These are phyloP conservation scores for Murina feae DNA, from an alignment of 2,113 vertebrate species.

Conservation along the genomic window DNA sequence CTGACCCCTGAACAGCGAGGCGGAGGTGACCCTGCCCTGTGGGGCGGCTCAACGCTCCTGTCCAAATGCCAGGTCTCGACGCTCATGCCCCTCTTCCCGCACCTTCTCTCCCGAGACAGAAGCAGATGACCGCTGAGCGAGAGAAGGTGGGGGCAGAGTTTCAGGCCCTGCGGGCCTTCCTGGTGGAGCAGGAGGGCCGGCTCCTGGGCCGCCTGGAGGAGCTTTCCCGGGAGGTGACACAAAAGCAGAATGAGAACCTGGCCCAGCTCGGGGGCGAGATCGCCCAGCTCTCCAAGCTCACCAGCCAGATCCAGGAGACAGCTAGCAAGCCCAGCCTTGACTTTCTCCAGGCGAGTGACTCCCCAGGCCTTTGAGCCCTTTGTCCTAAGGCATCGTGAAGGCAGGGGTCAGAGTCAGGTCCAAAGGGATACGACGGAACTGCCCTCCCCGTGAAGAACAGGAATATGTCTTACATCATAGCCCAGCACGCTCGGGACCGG, in stretches of 20 bases:
- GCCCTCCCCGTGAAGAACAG: neutral
- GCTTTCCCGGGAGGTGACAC: slow-evolving; percentile 76
- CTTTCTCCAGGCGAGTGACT: slow-evolving; percentile 79
- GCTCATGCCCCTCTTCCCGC: neutral
- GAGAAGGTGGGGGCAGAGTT: slow-evolving; percentile 78
- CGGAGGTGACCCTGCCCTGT: neutral
- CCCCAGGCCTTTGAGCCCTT: neutral
- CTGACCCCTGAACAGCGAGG: neutral
- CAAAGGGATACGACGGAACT: neutral
- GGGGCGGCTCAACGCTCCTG: neutral
- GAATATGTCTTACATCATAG: neutral
- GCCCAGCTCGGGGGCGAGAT: slow-evolving; percentile 76
- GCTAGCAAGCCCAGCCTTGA: slow-evolving; percentile 73
- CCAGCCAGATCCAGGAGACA: slow-evolving; percentile 81
- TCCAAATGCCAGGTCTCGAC: neutral
- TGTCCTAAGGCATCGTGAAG: neutral
- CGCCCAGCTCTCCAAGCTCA: slow-evolving; percentile 78
- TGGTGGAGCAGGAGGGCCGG: slow-evolving; percentile 78
- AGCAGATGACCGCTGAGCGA: slow-evolving; percentile 68
- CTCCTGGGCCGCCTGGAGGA: slow-evolving; percentile 80
- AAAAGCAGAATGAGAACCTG: slow-evolving; percentile 81
- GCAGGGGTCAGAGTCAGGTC: neutral
- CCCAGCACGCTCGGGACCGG: neutral
- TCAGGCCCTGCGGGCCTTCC: slow-evolving; percentile 77
- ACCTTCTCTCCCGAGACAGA: slow-evolving; percentile 46